Evolutionary conservation across 2,113 vertebrate species (phyloP).

Genomic region (Pungitius pungitius): DNA sequence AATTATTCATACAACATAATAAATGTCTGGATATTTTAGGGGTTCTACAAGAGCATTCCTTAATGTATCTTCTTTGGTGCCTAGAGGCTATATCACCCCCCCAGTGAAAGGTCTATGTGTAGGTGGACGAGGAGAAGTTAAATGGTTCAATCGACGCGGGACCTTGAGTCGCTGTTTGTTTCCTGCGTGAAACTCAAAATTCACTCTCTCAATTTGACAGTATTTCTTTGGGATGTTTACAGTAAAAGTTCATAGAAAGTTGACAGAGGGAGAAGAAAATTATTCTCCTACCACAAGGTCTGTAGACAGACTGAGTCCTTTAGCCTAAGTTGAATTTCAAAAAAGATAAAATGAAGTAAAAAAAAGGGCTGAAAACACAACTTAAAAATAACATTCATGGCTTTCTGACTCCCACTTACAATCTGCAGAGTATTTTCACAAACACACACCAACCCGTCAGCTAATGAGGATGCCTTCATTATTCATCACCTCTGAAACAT

Average conservation of each 20-base stretch:
- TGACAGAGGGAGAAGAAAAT: background rate
- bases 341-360: background rate
- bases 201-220: background rate
- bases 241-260: background rate
- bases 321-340: background rate
- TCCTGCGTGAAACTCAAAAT: too few relatives aligned
- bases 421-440: background rate
- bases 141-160: too few relatives aligned
- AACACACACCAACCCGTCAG: background rate
- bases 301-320: background rate
- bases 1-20: background rate
- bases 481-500: constrained; percentile 61
- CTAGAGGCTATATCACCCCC: too few relatives aligned
- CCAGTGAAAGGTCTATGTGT: too few relatives aligned
- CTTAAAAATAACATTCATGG: constrained; percentile 1
- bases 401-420: too few relatives aligned
- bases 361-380: constrained; percentile 5
- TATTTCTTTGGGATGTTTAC: background rate
- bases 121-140: too few relatives aligned
- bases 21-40: background rate
- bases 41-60: background rate
- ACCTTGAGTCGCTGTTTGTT: too few relatives aligned
- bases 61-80: background rate
- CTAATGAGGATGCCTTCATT: constrained; percentile 42
- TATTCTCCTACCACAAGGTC: background rate